Percentiles rank a stretch among this genome's conserved stretches.
Evolutionary conservation across 2,113 vertebrate species (phyloP).

Genomic region (Cephalophus harveyi): DNA sequence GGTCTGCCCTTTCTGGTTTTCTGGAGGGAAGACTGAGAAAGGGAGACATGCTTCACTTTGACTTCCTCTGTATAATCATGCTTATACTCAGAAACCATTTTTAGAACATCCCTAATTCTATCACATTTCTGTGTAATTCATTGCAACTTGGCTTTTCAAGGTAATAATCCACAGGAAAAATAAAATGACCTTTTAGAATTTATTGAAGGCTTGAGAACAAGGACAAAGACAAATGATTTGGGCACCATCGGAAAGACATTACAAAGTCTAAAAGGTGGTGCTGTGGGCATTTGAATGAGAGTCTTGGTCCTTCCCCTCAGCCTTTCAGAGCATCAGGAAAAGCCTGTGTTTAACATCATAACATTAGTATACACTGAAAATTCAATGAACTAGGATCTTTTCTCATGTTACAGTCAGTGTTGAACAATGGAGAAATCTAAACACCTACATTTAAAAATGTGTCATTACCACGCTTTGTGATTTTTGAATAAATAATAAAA

Average conservation of each 20-base stretch:
- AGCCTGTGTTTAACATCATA: neutral
- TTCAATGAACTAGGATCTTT: neutral
- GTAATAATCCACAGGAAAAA: conserved; percentile 16
- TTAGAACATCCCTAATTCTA: neutral
- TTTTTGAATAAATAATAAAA: conserved; percentile 24
- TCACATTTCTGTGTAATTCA: neutral
- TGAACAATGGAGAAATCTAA: neutral
- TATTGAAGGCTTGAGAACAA: neutral
- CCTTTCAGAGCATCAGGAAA: neutral
- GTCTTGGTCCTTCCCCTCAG: neutral
- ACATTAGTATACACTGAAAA: neutral
- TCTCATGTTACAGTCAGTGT: neutral
- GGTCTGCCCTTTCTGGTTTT: neutral
- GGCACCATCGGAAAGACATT: neutral
- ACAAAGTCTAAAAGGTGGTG: neutral
- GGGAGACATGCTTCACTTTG: neutral
- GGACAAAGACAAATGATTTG: neutral
- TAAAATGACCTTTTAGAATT: neutral
- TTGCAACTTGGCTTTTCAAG: neutral
- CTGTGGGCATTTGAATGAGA: neutral
- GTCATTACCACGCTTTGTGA: neutral
- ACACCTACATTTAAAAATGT: neutral
- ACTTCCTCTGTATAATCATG: neutral
- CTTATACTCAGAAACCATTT: neutral
- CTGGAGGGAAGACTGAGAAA: neutral